A percentile compares a stretch with the other conserved stretches of the same genome.
Conservation (phyloP, 2,113 vertebrate genomes). For the Psilopsiagon aurifrons region DNA sequence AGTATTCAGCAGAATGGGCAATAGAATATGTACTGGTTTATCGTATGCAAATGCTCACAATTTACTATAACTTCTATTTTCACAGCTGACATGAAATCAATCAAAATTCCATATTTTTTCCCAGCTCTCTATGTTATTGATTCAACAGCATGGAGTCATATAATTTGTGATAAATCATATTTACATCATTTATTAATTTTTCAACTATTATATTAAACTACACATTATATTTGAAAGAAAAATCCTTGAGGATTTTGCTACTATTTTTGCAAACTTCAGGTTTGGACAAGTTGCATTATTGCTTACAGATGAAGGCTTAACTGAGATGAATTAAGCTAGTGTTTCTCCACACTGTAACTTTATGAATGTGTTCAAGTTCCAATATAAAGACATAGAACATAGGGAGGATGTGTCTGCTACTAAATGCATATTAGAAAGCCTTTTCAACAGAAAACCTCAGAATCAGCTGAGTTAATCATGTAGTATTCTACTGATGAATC, state of each 20-base stretch:
- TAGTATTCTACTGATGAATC: not conserved
- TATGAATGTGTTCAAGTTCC: not conserved
- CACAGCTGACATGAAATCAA: not conserved
- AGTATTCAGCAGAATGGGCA: not conserved
- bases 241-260: not conserved
- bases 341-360: not conserved
- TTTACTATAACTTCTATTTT: not conserved
- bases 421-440: not conserved
- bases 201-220: not conserved
- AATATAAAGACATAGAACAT: not conserved
- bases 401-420: not conserved
- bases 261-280: not conserved
- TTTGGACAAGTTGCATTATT: not conserved
- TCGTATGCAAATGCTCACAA: not conserved
- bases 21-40: not conserved
- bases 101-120: not conserved
- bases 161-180: not conserved
- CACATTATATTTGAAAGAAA: not conserved
- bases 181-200: not conserved
- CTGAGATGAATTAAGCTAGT: not conserved
- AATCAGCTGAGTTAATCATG: constrained; percentile 6
- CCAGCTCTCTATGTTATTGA: not conserved
- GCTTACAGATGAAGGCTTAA: constrained; percentile 26
- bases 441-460: not conserved
- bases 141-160: not conserved